Conservation (phyloP, 2,113 vertebrate species). For the Neodontobutis hainanensis region DNA sequence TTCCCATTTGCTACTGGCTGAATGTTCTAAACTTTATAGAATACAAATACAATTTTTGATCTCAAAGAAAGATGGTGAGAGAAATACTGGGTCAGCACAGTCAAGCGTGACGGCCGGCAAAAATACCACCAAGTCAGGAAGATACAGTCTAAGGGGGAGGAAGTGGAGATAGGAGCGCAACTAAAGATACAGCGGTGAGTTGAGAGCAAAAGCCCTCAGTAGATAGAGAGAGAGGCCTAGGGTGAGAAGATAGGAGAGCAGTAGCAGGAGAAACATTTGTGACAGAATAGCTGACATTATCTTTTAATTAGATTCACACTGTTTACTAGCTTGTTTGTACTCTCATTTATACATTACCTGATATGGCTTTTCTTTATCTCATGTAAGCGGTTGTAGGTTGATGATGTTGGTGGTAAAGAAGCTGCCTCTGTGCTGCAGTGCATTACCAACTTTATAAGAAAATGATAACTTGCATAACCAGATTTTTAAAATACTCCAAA, state of each 20-base stretch:
- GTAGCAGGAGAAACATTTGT: constrained; percentile 61
- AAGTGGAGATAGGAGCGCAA: constrained; percentile 58
- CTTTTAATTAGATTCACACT: constrained; percentile 83
- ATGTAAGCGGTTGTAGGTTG: constrained; percentile 24
- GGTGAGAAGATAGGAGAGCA: constrained; percentile 50
- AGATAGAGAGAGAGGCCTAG: constrained; percentile 46
- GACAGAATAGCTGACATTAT: constrained; percentile 77
- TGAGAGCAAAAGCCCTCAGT: constrained; percentile 58
- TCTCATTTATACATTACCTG: constrained; percentile 71
- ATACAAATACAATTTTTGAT: constrained; percentile 49
- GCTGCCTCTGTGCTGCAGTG: constrained; percentile 10
- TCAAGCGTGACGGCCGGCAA: constrained; percentile 48
- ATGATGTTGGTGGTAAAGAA: constrained; percentile 37
- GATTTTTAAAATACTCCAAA: constrained; percentile 34
- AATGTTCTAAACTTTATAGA: constrained; percentile 24
- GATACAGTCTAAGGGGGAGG: constrained; percentile 54
- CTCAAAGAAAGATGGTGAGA: constrained; percentile 17
- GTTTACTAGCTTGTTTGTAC: constrained; percentile 73
- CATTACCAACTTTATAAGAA: constrained; percentile 8
- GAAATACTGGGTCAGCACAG: constrained; percentile 54
- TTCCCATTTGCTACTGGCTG: constrained; percentile 1
- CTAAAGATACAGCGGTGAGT: constrained; percentile 63
- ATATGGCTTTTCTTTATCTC: constrained; percentile 64
- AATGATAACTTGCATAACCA: constrained; percentile 21
- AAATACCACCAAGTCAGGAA: constrained; percentile 64